A percentile compares a stretch with the other conserved stretches of the same genome.
Evolutionary conservation across 2,888 invertebrate species (phyloP).

Genomic region (Drosophila suboccidentalis): DNA sequence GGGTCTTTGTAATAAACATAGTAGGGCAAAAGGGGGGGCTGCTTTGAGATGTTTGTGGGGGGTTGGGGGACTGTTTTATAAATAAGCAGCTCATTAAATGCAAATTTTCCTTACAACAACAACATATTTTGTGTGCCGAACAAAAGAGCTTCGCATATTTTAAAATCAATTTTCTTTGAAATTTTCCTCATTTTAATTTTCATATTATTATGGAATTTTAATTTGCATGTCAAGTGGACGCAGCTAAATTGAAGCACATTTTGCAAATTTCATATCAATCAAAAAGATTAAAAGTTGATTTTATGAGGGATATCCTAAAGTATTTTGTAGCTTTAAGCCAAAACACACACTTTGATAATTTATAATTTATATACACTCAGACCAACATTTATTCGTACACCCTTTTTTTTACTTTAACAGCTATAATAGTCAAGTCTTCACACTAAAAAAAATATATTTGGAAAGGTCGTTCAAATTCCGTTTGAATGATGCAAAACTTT

Average conservation of each 20-base stretch:
- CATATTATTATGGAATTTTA: constrained; percentile 50
- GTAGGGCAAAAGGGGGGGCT: neutral
- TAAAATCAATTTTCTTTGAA: constrained; percentile 55
- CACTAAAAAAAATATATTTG: too few species aligned
- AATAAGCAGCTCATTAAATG: constrained; percentile 72
- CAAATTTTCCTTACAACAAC: constrained; percentile 58
- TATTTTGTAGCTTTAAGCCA: neutral
- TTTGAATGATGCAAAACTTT: too few species aligned
- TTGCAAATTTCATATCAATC: constrained; percentile 36
- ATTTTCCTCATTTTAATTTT: constrained; percentile 27
- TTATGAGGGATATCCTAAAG: constrained; percentile 7
- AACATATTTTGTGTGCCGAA: constrained; percentile 53
- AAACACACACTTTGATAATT: constrained; percentile 5
- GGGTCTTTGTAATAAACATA: constrained; percentile 1
- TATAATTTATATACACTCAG: too few species aligned
- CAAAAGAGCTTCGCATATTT: constrained; percentile 52
- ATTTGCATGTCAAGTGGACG: constrained; percentile 58
- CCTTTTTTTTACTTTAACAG: too few species aligned
- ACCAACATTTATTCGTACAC: too few species aligned
- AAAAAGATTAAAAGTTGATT: constrained; percentile 26
- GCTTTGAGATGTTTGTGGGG: neutral
- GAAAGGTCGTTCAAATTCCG: too few species aligned
- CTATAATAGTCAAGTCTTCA: too few species aligned
- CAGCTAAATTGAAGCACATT: constrained; percentile 14
- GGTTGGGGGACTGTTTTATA: constrained; percentile 20